phyloP scores from a whole-genome alignment of 2,888 invertebrate genomes.

The Iselma pallidipennis region DNA sequence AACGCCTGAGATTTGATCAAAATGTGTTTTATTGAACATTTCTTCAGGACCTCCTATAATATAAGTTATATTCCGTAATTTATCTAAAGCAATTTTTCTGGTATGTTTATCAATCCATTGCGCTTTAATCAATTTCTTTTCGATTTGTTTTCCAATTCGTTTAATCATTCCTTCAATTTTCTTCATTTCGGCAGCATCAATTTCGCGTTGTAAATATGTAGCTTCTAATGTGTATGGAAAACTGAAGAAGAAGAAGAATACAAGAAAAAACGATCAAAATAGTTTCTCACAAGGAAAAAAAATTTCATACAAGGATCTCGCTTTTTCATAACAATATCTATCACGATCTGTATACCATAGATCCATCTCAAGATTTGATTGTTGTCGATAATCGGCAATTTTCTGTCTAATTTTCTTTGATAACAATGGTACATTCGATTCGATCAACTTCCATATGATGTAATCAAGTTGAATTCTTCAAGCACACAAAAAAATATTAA shows the following conservation, averaged over 20 bases:
- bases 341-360: slow-evolving; percentile 17
- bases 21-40: slow-evolving; percentile 31
- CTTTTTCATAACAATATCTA: slow-evolving; percentile 14
- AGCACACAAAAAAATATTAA: neutral
- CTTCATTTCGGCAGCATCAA: slow-evolving; percentile 21
- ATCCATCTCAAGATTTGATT: slow-evolving; percentile 11
- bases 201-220: slow-evolving; percentile 27
- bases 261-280: too few species aligned
- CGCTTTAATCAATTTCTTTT: slow-evolving; percentile 27
- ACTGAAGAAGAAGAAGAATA: slow-evolving; percentile 4
- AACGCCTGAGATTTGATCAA: slow-evolving; percentile 44
- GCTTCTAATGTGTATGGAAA: slow-evolving; percentile 31
- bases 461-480: slow-evolving; percentile 29
- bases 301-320: slow-evolving; percentile 12
- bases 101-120: slow-evolving; percentile 36
- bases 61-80: slow-evolving; percentile 29
- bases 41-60: slow-evolving; percentile 39
- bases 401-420: slow-evolving; percentile 28
- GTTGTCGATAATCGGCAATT: slow-evolving; percentile 20
- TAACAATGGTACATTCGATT: slow-evolving; percentile 27
- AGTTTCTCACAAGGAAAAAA: neutral
- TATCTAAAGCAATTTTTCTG: slow-evolving; percentile 27
- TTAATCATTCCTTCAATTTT: slow-evolving; percentile 34
- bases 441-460: slow-evolving; percentile 33
- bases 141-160: slow-evolving; percentile 29